phyloP scores from a whole-genome alignment of 2,113 vertebrate species.

The Siphamia tubifer region DNA sequence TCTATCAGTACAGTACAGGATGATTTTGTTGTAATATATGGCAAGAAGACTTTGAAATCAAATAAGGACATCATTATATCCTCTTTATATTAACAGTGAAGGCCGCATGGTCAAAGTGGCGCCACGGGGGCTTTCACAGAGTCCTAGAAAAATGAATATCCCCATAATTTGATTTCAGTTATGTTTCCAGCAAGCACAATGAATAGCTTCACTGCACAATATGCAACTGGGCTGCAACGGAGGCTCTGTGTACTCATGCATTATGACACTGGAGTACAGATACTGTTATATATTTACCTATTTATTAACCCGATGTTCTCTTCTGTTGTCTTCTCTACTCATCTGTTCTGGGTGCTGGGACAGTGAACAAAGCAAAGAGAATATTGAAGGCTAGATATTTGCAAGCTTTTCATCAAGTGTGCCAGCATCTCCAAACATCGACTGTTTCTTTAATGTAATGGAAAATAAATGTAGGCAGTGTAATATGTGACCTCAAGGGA shows the following conservation, averaged over 20 bases:
- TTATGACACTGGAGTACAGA: conserved; percentile 3
- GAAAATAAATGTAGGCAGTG: not conserved
- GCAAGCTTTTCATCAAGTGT: not conserved
- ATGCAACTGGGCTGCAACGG: not conserved
- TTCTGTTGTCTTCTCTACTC: not conserved
- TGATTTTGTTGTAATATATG: too few species aligned
- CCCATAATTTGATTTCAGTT: conserved; percentile 13
- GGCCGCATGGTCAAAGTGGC: not conserved
- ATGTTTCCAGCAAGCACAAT: conserved; percentile 9
- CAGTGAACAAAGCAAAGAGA: not conserved
- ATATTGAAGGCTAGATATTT: not conserved
- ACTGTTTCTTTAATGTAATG: not conserved
- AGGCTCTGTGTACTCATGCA: conserved; percentile 18
- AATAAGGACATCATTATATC: not conserved
- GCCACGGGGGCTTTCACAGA: not conserved
- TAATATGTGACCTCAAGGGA: conserved; percentile 3
- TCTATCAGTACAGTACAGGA: not conserved
- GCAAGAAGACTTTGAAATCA: too few species aligned
- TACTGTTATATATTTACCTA: not conserved
- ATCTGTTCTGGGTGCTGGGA: not conserved
- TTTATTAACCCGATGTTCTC: not conserved
- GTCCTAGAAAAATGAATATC: not conserved
- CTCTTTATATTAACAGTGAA: not conserved
- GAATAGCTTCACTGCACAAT: conserved; percentile 17
- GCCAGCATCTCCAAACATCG: not conserved